Base-by-base conservation (phyloP, 2,113 vertebrate genomes). In the Piliocolobus tephrosceles region DNA sequence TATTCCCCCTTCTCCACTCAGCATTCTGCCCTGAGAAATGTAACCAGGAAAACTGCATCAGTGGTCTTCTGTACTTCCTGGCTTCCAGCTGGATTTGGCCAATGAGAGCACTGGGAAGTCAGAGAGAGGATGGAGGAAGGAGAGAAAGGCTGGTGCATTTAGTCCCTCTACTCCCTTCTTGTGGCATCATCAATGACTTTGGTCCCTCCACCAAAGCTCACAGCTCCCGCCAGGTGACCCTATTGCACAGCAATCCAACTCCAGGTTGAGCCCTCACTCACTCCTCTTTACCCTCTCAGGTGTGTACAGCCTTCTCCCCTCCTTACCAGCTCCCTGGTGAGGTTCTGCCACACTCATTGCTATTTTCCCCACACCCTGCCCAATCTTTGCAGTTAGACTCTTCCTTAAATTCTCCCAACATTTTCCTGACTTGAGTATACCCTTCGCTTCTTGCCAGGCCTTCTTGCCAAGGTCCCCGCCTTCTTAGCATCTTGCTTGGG, bases 321-420 rank as follows among this genome's bases (percentile, higher is more conserved):
- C 12, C 27, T 27, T 17, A 0, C 45, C 20, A 13, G 23, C 6
- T 14, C 6, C 73, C 79, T 3, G 1, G 25, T 32, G 35, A 5
- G n/a, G 11, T 7, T 94, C 81, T 40, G 1, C 30, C 35, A 55
- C 5, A 0, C 13, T 8, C 11, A 40, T 55, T 32, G 6, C 38
- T 22, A 0, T 16, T 23, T 64, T 17, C 30, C 47, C 32, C 22
- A 5, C 1, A 18, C 30, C 2, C 6, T 16, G 6, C 10, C 50
- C 79, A 38, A 13, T 58, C 45, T 82, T 87, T 32, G 38, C 50
- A 88, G 13, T n/a, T 18, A 61, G 5, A 22, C 23, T 52, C 20
- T 57, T 81, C 18, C 5, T 32, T 40, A 73, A 81, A 18, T 38
- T 93, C 18, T 73, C 27, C 27, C 35, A 43, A 9, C 30, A 72